Evolutionary conservation across 2,888 invertebrate species (phyloP), one percentile per base, ranked within the genome.

Genomic region (Campoplex nolae): DNA sequence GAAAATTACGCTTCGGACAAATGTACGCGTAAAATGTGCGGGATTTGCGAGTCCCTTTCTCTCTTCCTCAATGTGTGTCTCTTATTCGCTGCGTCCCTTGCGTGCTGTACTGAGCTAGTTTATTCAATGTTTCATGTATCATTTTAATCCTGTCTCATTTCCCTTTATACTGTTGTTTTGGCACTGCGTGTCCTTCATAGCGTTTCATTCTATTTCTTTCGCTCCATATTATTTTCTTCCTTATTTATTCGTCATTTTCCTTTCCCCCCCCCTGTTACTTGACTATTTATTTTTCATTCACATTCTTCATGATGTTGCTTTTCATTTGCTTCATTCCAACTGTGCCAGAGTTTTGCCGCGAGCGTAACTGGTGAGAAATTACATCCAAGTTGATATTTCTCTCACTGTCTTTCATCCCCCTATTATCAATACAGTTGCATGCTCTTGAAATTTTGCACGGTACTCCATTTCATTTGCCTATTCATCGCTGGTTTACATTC

Each of bases 1-100:
- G 75, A 75, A 23, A 85, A 51, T 74, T 83, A 78, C 83, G 83
- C 79, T 86, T 86, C 83, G 70, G 75, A 86, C 78, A 83, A 83
- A 23, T 23, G 23, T 86, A 75, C 83, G 83, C 75, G 83, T 62
- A 62, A 79, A 75, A n/a, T 54, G 38, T 38, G 42, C 23, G 32
- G 62, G 3, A 32, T 32, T 62, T 16, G 62, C 32, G 3, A 62
- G 62, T 32, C 62, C 3, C 28, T 62, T 3, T 62, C 62, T 62
- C 32, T 62, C 62, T 16, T 11, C 11, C 48, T 48, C 23, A 28
- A 28, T 58, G 9, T 32, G 28, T 32, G 13, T 58, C 58, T 58
- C 58, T 58, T 9, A 8, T 4, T 28, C 28, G 11, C 28, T 58
- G 28, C 23, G 23, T 58, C 13, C 11, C n/a, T n/a, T 23, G 23